These are phyloP conservation scores for Passer domesticus DNA, from an alignment of 2,113 vertebrate genomes.

Conservation along the genomic window DNA sequence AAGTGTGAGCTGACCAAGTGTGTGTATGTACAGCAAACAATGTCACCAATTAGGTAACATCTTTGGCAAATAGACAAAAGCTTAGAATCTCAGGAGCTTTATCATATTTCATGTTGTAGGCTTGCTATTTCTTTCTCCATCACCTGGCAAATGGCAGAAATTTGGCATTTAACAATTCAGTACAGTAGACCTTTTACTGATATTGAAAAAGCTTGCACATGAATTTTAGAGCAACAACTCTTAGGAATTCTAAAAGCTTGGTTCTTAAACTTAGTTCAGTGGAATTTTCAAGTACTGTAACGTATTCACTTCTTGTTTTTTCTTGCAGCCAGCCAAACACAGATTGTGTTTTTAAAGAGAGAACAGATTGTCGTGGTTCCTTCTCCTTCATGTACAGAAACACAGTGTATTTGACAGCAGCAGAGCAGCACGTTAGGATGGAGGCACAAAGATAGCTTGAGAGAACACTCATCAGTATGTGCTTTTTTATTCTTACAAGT, in stretches of 20 bases:
- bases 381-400: slow-evolving; percentile 60
- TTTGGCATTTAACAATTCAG: not conserved
- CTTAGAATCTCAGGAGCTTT: not conserved
- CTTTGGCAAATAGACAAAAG: not conserved
- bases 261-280: slow-evolving; percentile 16
- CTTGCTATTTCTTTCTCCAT: not conserved
- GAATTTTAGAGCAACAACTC: not conserved
- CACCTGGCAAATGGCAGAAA: not conserved
- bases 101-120: not conserved
- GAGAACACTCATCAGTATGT: not conserved
- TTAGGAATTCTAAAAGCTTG: not conserved
- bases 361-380: slow-evolving; percentile 66
- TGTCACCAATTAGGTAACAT: not conserved
- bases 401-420: slow-evolving; percentile 34
- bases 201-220: not conserved
- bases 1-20: not conserved
- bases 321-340: slow-evolving; percentile 65
- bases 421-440: not conserved
- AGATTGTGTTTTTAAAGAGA: slow-evolving; percentile 75
- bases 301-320: slow-evolving; percentile 65
- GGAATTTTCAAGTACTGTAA: slow-evolving; percentile 57
- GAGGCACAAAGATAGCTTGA: not conserved
- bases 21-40: not conserved
- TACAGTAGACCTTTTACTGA: not conserved
- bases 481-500: not conserved